Conservation (phyloP, 2,113 vertebrate species). For the Malurus elegans region DNA sequence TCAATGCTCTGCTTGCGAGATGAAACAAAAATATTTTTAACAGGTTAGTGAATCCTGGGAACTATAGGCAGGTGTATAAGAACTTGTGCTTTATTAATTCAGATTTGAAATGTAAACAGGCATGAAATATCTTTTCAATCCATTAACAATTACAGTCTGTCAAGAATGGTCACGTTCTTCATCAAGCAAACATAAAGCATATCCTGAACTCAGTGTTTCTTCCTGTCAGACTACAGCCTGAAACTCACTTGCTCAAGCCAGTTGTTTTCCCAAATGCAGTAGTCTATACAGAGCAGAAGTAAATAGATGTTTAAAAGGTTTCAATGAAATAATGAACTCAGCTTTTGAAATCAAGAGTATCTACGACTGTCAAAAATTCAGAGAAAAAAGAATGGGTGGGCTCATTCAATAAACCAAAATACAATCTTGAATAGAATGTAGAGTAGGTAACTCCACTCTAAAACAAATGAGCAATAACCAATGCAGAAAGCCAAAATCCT, state of each 20-base stretch:
- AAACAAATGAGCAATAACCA: not conserved
- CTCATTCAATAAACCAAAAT: not conserved
- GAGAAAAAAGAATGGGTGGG: not conserved
- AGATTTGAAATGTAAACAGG: not conserved
- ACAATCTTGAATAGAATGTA: not conserved
- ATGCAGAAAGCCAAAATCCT: not conserved
- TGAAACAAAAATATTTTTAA: not conserved
- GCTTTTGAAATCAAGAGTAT: not conserved
- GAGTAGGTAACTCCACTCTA: not conserved
- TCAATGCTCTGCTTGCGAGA: not conserved
- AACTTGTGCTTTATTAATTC: not conserved
- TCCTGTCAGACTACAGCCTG: not conserved
- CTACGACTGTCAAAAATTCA: not conserved
- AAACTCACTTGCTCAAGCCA: not conserved
- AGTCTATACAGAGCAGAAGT: not conserved
- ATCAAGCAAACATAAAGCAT: not conserved
- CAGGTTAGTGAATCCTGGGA: not conserved
- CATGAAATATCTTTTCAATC: not conserved
- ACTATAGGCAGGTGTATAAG: not conserved
- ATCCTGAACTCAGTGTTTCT: not conserved
- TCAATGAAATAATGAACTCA: not conserved
- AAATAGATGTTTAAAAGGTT: not conserved
- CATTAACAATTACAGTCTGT: slow-evolving; percentile 52
- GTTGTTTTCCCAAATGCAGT: not conserved
- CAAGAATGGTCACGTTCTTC: slow-evolving; percentile 5